Evolutionary conservation across 2,888 invertebrate genomes (phyloP).

Genomic region (Ophion costatus): DNA sequence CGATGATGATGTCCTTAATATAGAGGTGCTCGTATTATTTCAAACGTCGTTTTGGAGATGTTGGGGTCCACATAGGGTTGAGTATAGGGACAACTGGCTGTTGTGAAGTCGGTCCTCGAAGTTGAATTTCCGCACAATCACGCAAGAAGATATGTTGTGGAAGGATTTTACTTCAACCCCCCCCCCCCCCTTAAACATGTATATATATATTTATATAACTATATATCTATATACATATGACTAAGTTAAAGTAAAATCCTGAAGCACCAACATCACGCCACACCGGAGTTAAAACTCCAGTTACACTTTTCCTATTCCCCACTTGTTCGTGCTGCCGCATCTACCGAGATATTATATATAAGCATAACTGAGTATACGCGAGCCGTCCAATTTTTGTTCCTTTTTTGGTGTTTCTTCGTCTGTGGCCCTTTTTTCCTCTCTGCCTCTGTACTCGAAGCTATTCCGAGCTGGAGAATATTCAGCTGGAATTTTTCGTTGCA

Average conservation of each 20-base stretch:
- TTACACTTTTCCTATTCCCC: slow-evolving; percentile 39
- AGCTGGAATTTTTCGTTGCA: slow-evolving; percentile 29
- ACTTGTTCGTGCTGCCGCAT: slow-evolving; percentile 34
- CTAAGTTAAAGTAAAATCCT: slow-evolving; percentile 18
- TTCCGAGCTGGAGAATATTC: slow-evolving; percentile 24
- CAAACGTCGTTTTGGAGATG: background rate
- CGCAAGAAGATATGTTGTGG: no score
- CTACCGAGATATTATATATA: slow-evolving; percentile 38
- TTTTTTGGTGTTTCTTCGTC: background rate
- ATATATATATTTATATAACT: no score
- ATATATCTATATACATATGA: background rate
- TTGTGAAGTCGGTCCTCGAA: no score
- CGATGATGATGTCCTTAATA: background rate
- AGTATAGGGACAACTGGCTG: no score
- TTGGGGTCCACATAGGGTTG: no score
- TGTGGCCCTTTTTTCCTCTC: background rate
- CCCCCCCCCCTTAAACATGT: no score
- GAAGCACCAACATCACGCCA: slow-evolving; percentile 42
- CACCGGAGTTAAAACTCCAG: slow-evolving; percentile 41
- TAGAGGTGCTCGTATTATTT: background rate
- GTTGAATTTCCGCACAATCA: no score
- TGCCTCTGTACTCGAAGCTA: slow-evolving; percentile 18
- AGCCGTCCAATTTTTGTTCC: slow-evolving; percentile 4
- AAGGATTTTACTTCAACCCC: no score
- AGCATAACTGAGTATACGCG: slow-evolving; percentile 19